These are phyloP conservation scores for Brachymystax lenok DNA, from an alignment of 2,797 vertebrate genomes.

Conservation along the genomic window DNA sequence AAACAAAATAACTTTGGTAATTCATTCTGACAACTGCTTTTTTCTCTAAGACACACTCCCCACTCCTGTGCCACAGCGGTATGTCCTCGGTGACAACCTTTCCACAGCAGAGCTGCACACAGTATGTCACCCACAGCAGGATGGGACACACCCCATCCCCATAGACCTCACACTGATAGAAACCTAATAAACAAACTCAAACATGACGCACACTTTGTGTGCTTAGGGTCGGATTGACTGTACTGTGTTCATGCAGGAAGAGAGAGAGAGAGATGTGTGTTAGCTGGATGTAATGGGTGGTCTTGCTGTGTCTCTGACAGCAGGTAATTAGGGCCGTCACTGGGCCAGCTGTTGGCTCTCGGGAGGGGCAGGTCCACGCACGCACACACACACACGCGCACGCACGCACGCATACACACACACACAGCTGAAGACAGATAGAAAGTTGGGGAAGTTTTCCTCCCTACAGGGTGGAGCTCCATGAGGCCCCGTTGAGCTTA, in stretches of 20 bases:
- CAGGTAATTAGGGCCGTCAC: conserved; percentile 28
- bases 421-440: not conserved
- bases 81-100: not conserved
- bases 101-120: not conserved
- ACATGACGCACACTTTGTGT: not conserved
- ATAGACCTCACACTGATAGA: not conserved
- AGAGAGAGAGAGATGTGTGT: not conserved
- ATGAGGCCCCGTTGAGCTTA: not conserved
- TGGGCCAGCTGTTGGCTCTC: conserved; percentile 27
- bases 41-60: not conserved
- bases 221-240: not conserved
- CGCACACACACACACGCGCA: not conserved
- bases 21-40: not conserved
- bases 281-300: conserved; percentile 17
- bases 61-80: not conserved
- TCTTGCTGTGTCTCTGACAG: conserved; percentile 21
- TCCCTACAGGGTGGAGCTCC: not conserved
- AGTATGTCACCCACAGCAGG: not conserved
- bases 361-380: conserved; percentile 14
- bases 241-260: not conserved
- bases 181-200: not conserved
- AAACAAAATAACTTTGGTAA: not conserved
- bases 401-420: conserved; percentile 3
- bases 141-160: not conserved
- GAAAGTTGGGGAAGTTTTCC: not conserved